A percentile compares a stretch with the other conserved stretches of the same genome.
Conservation (phyloP, 2,113 vertebrate species). For the Malaclemys terrapin region DNA sequence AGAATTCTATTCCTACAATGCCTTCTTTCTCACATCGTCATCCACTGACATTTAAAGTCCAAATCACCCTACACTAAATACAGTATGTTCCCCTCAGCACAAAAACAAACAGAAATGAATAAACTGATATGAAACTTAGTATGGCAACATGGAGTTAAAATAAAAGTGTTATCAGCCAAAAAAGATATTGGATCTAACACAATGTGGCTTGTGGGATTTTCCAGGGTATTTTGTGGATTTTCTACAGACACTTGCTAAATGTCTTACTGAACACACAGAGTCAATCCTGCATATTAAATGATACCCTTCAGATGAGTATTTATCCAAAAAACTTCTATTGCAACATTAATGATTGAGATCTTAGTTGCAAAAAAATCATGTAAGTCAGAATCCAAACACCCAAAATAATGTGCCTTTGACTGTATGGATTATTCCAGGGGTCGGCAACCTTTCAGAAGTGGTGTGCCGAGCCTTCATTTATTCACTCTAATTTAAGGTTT, state of each 20-base stretch:
- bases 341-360: background rate
- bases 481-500: too few species aligned
- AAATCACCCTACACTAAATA: background rate
- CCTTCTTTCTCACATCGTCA: background rate
- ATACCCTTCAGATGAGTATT: background rate
- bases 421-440: background rate
- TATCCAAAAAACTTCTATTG: background rate
- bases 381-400: background rate
- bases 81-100: fast-evolving
- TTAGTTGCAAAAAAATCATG: background rate
- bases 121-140: background rate
- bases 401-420: background rate
- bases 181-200: background rate
- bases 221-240: background rate
- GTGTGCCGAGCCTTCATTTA: too few species aligned
- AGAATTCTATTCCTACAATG: background rate
- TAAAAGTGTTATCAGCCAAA: background rate
- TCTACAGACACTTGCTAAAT: background rate
- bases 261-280: background rate
- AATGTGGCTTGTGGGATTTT: background rate
- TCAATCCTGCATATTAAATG: background rate
- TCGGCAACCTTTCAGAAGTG: too few species aligned
- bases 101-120: background rate
- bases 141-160: background rate
- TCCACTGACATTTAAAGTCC: background rate